Evolutionary conservation across 2,797 vertebrate genomes (phyloP).

Genomic region (Muraenolepis orangiensis): DNA sequence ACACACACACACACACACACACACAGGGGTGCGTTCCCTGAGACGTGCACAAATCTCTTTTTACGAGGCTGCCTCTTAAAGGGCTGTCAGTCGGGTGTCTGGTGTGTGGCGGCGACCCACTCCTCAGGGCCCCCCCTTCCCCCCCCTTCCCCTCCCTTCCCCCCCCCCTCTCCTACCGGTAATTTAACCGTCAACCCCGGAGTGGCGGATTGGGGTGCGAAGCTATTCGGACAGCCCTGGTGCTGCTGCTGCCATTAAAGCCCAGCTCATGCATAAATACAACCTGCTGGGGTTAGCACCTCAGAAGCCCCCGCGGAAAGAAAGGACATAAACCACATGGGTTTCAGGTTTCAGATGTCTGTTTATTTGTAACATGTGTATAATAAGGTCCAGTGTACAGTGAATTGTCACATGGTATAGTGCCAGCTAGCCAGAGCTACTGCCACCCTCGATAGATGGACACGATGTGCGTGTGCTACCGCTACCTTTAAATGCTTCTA

Average conservation of each 20-base stretch:
- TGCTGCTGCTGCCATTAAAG: slow-evolving; percentile 75
- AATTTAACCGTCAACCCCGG: slow-evolving; percentile 73
- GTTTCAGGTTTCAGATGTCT: no score
- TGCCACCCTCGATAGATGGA: no score
- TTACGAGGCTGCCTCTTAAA: slow-evolving; percentile 78
- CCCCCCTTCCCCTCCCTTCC: slow-evolving; percentile 12
- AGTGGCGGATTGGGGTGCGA: slow-evolving; percentile 64
- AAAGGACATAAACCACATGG: no score
- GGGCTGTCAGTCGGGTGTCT: slow-evolving; percentile 78
- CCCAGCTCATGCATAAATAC: slow-evolving; percentile 69
- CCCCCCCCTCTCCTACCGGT: slow-evolving; percentile 61
- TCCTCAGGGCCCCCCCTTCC: background rate
- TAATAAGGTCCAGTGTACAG: no score
- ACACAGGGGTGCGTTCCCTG: background rate
- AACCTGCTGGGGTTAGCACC: slow-evolving; percentile 2
- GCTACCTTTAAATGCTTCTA: background rate
- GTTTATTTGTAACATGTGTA: no score
- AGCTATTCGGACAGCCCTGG: slow-evolving; percentile 67
- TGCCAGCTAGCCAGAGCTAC: no score
- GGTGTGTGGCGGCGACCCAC: slow-evolving; percentile 60
- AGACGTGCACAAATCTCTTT: slow-evolving; percentile 76
- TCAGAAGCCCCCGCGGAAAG: background rate
- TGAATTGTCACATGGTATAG: no score
- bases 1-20: background rate
- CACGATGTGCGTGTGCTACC: background rate